Base-by-base conservation (phyloP, 2,113 vertebrate genomes). In the Gobio gobio region DNA sequence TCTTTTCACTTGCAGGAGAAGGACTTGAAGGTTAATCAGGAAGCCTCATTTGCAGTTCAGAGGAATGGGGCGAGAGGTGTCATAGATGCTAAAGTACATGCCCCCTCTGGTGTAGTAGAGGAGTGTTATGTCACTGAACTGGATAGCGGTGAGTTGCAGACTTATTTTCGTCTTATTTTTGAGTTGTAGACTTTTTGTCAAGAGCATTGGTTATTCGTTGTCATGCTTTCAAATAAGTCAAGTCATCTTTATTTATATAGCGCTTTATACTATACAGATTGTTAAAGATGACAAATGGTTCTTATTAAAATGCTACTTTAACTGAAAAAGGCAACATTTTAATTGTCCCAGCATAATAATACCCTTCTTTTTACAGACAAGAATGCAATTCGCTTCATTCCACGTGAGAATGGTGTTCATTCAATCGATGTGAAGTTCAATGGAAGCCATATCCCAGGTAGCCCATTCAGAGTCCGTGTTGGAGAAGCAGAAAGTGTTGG, bases 361-460 rank as follows among this genome's bases (percentile, higher is more conserved):
- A 8, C 49, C 10, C 4, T 77, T 26, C 64, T 86, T 5, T 83
- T 87, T 84, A 40, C 91, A 99, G 98, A 99, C 90, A 97, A 97
- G 75, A 97, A 94, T 2, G 92, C 96, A 0, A 97, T 99, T 85
- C 96, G 96, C 85, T 99, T 99, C 94, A 97, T 99, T 91, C 97
- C 97, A 0, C 95, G 96, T 0, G 97, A 99, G 93, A 98, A 98
- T 1, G 97, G 98, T 0, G 95, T 99, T 40, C 97, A 99, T 93
- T 96, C 97, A 78, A 98, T 99, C 16, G 97, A 99, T 33, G 97
- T 98, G 88, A 97, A 96, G 92, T 99, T 99, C 91, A 99, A 97
- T 0, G 97, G 97, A 3, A 95, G 96, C 83, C 98, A 99, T 58
- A 98, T 99, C 86, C 97, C 98, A 0, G 97, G 97, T 26, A 99